These are phyloP conservation scores for Pherbina coryleti DNA, from an alignment of 2,888 invertebrate species.

Conservation along the genomic window DNA sequence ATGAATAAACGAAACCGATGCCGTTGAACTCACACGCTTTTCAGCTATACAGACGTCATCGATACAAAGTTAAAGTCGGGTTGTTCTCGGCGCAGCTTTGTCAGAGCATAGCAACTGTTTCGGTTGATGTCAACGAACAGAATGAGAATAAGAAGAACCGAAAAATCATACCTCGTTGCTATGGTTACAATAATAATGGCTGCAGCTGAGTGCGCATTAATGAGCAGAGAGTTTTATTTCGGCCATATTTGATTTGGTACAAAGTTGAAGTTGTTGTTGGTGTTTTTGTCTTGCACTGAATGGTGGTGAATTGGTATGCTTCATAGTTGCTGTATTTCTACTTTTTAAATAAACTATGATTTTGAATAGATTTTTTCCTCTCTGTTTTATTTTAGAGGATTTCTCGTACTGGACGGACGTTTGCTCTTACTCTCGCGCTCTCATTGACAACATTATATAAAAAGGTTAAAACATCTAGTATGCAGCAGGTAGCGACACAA, in stretches of 20 bases:
- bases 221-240: conserved; percentile 55
- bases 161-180: conserved; percentile 47
- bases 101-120: not conserved
- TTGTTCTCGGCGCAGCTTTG: not conserved
- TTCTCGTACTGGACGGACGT: no score
- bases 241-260: conserved; percentile 64
- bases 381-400: not conserved
- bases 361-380: conserved; percentile 12
- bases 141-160: not conserved
- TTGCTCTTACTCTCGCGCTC: no score
- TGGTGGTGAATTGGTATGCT: conserved; percentile 40
- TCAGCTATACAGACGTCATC: not conserved
- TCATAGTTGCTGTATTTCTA: conserved; percentile 18
- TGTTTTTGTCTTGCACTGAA: not conserved
- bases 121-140: not conserved
- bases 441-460: no score
- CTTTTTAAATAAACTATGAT: not conserved
- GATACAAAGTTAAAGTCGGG: not conserved
- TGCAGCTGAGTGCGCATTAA: conserved; percentile 47
- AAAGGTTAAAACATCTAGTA: no score
- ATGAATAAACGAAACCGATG: not conserved
- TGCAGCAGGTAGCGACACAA: no score
- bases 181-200: conserved; percentile 59
- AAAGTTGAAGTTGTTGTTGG: conserved; percentile 4
- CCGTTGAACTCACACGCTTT: conserved; percentile 13